Conservation (phyloP, 2,797 vertebrate genomes). For the Hipposideros larvatus region DNA sequence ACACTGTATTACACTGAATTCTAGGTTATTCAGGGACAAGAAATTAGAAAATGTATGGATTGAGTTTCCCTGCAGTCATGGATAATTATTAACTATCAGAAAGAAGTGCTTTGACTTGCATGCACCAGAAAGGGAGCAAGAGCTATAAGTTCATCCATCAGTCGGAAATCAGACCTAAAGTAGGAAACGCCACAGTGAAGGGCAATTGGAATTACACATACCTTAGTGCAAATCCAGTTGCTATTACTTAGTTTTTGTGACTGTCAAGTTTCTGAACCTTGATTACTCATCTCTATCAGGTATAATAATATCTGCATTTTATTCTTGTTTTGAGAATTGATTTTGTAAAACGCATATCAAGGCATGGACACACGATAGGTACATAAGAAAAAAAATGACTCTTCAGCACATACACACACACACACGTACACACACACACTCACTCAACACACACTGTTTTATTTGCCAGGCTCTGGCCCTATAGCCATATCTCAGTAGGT, state of each 20-base stretch:
- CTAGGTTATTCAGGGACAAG: conserved; percentile 62
- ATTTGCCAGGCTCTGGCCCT: neutral
- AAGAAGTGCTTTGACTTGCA: neutral
- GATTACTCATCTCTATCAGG: neutral
- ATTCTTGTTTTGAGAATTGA: neutral
- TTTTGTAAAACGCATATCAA: neutral
- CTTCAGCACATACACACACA: neutral
- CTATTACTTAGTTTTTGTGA: neutral
- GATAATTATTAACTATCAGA: conserved; percentile 23
- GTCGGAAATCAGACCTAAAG: neutral
- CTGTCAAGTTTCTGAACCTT: neutral
- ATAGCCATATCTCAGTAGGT: neutral
- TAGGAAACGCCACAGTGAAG: neutral
- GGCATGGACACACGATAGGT: neutral
- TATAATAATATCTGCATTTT: neutral
- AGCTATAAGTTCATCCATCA: neutral
- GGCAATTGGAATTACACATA: neutral
- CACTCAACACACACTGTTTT: neutral
- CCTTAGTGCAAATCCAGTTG: neutral
- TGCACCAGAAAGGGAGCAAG: neutral
- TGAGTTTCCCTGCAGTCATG: neutral
- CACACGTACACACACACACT: neutral
- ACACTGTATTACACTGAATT: conserved; percentile 57
- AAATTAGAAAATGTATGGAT: conserved; percentile 12
- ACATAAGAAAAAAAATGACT: neutral